Conservation (phyloP, 1,140 invertebrate species). For the Saccostrea echinata region DNA sequence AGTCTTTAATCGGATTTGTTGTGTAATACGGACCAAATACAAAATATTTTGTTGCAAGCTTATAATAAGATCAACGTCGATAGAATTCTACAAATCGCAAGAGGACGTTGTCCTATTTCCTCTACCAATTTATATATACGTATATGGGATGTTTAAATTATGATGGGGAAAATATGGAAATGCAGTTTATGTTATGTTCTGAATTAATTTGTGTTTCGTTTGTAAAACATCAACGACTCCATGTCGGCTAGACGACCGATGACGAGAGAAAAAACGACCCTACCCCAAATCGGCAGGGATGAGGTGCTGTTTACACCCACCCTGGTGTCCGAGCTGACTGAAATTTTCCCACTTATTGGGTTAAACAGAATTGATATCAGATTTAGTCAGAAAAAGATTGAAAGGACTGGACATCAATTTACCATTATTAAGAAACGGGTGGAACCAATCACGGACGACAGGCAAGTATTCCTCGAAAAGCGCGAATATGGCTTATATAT, state of each 20-base stretch:
- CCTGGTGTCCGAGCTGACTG: conserved; percentile 36
- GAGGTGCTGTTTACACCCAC: conserved; percentile 36
- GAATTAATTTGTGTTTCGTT: background rate
- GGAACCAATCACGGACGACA: conserved; percentile 39
- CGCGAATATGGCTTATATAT: background rate
- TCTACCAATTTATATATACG: background rate
- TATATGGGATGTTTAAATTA: background rate
- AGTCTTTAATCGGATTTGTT: conserved; percentile 23
- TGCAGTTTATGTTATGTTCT: background rate
- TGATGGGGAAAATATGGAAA: background rate
- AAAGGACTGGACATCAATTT: conserved; percentile 13
- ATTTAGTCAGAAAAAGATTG: conserved; percentile 44
- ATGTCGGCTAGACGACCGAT: background rate
- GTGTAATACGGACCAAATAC: background rate
- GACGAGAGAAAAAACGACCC: background rate
- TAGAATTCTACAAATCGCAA: background rate
- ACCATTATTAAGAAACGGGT: conserved; percentile 40
- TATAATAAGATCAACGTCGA: background rate
- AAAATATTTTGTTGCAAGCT: background rate
- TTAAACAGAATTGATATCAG: conserved; percentile 52
- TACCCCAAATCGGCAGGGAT: conserved; percentile 17
- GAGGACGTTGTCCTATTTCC: background rate
- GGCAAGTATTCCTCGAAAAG: conserved; percentile 7
- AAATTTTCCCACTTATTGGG: conserved; percentile 35
- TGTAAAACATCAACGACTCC: background rate